Evolutionary conservation across 2,113 vertebrate species (phyloP).

Genomic region (Epinephelus moara): DNA sequence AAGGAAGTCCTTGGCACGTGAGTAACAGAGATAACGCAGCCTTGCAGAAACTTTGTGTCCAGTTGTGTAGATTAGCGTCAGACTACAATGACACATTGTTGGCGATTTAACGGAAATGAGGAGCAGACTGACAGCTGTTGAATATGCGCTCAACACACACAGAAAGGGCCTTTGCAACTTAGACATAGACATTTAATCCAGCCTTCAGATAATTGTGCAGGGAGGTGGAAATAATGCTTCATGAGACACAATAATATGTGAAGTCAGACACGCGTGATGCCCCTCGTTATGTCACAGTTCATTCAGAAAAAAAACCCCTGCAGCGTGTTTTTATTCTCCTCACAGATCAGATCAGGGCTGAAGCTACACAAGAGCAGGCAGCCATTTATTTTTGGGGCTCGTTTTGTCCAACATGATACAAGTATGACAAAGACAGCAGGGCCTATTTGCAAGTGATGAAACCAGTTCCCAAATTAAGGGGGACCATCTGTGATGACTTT

Average conservation of each 20-base stretch:
- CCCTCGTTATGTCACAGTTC: conserved; percentile 40
- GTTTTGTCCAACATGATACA: conserved; percentile 10
- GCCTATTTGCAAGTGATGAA: conserved; percentile 29
- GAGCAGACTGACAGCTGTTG: conserved; percentile 74
- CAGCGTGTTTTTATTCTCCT: conserved; percentile 23
- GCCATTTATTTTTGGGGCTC: conserved; percentile 25
- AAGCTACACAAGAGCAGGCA: not conserved
- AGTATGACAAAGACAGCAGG: conserved; percentile 25
- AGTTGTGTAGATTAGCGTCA: conserved; percentile 28
- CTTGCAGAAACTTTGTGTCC: conserved; percentile 60
- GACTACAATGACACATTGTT: conserved; percentile 14
- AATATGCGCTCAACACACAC: conserved; percentile 24
- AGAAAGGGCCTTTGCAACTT: conserved; percentile 24
- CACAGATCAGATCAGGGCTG: not conserved
- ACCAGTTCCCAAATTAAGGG: conserved; percentile 9
- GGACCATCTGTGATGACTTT: conserved; percentile 47
- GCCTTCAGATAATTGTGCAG: not conserved
- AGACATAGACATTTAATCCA: not conserved
- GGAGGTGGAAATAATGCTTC: not conserved
- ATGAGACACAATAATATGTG: conserved; percentile 11
- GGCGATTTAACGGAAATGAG: conserved; percentile 35
- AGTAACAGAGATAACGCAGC: conserved; percentile 78
- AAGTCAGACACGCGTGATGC: conserved; percentile 40
- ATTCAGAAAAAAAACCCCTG: conserved; percentile 62
- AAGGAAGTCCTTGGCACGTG: conserved; percentile 98